These are phyloP conservation scores for Poecilia latipinna DNA, from an alignment of 2,113 vertebrate genomes.

Conservation along the genomic window DNA sequence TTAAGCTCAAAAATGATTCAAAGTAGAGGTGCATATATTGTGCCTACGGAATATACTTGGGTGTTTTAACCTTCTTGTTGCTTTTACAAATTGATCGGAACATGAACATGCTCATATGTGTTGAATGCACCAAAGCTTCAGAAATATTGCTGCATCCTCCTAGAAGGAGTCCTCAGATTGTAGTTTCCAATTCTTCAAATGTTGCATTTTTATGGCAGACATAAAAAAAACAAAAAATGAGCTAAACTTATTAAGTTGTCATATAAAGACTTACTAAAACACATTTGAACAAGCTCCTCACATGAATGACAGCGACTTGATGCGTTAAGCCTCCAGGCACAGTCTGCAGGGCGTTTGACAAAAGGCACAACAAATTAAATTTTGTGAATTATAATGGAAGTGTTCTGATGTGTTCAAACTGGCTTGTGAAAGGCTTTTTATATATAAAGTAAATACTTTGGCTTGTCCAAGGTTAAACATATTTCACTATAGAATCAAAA, in stretches of 20 bases:
- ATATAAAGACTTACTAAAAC: conserved; percentile 13
- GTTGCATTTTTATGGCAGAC: too few relatives aligned
- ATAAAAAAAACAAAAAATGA: too few relatives aligned
- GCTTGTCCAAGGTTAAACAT: conserved; percentile 19
- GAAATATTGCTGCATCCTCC: too few relatives aligned
- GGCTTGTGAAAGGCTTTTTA: conserved; percentile 9
- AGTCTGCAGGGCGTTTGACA: neutral
- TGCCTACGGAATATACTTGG: neutral
- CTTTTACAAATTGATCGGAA: too few relatives aligned
- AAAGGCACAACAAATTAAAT: conserved; percentile 8
- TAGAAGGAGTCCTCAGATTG: too few relatives aligned
- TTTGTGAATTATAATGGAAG: conserved; percentile 1
- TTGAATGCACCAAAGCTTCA: too few relatives aligned
- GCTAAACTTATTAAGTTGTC: conserved; percentile 14
- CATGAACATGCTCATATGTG: neutral
- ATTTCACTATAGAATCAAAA: conserved; percentile 27
- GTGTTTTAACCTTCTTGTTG: too few relatives aligned
- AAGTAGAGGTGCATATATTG: neutral
- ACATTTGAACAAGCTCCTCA: neutral
- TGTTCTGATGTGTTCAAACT: conserved; percentile 3
- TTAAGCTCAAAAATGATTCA: neutral
- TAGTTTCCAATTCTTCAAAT: too few relatives aligned
- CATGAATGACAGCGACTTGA: conserved; percentile 5
- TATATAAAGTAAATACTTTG: neutral
- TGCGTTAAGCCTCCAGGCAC: conserved; percentile 5